phyloP scores from a whole-genome alignment of 2,888 invertebrate species.

The Syrphus vitripennis region DNA sequence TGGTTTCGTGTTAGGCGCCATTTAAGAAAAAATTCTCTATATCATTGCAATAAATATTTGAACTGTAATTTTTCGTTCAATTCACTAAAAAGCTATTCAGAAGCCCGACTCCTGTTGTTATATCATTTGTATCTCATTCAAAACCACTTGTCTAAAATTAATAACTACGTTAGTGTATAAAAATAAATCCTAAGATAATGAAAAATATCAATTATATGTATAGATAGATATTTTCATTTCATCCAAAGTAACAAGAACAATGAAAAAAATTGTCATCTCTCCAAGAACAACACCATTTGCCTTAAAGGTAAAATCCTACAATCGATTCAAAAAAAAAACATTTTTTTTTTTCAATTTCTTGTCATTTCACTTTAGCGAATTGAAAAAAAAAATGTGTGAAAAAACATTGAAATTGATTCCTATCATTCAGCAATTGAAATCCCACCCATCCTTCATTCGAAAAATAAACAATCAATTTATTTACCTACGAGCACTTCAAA shows the following conservation, averaged over 20 bases:
- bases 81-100: not conserved
- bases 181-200: no score
- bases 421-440: conserved; percentile 42
- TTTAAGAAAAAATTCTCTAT: no score
- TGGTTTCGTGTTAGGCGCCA: no score
- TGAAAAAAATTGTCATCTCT: not conserved
- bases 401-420: conserved; percentile 47
- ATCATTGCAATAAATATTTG: no score
- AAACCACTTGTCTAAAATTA: not conserved
- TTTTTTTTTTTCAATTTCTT: not conserved
- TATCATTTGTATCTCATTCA: not conserved
- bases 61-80: no score
- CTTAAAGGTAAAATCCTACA: not conserved
- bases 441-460: not conserved
- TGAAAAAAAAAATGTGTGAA: not conserved
- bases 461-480: not conserved
- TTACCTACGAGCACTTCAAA: not conserved
- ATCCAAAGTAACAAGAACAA: not conserved
- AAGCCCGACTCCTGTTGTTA: not conserved
- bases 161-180: not conserved
- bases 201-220: not conserved
- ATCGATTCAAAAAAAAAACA: not conserved
- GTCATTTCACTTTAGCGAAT: not conserved
- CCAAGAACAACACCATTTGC: not conserved
- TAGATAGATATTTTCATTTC: not conserved